Base-by-base conservation (phyloP, 2,888 invertebrate genomes). In the Mythimna impura region DNA sequence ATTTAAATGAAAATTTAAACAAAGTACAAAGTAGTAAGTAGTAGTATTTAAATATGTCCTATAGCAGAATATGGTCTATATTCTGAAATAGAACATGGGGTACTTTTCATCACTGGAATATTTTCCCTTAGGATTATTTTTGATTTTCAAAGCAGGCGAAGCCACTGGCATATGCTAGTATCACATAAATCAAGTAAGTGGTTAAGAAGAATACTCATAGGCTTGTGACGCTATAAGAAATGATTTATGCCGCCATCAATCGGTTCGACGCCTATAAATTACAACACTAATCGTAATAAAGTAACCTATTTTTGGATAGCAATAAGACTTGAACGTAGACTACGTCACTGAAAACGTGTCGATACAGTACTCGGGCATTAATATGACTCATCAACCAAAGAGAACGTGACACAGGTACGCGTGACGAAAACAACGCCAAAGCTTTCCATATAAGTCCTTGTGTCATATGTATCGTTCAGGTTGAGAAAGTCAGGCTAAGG, bases 271-370 rank as follows among this genome's bases (percentile, higher is more conserved):
- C 47, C 58, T 47, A 36, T 58, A 40, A 66, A 30, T 63, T 50
- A 65, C 66, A 57, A 14, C 73, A 63, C 54, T 54, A 73, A 20
- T 66, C 57, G 40, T 73, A 77, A 67, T 80, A 66, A 73, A 55
- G 10, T 22, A 30, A 30, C 3, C 57, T 80, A 78, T 81, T 81
- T 20, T 76, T 58, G 47, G 81, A 50, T 10, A 17, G n/a, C 30
- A 54, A 80, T 30, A 4, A 57, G 66, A 43, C 55, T 52, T 69
- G 22, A 40, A 62, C 20, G 25, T 36, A 30, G 47, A 69, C 25
- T 10, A 34, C 25, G 22, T 36, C 70, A n/a, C 40, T 50, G 17
- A 30, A 63, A 58, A 63, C 8, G n/a, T 67, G 63, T n/a, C n/a
- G 7, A 55, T n/a, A 52, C 63, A 50, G 50, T 20, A 47, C 47